phyloP scores from a whole-genome alignment of 2,797 vertebrate species.

The Poecilia picta region DNA sequence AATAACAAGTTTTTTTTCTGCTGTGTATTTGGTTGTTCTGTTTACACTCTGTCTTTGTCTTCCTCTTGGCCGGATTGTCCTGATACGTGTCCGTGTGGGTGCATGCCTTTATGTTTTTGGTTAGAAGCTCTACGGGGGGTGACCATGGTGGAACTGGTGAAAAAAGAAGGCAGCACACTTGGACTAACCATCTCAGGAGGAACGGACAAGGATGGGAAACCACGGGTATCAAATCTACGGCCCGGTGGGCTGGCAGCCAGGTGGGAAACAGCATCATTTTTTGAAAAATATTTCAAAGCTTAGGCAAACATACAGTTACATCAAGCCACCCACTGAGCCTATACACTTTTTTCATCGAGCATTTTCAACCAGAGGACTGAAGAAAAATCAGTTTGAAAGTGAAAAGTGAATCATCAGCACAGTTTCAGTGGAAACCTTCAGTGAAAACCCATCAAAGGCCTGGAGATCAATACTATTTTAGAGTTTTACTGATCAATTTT shows the following conservation, averaged over 20 bases:
- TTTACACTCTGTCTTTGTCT: conserved; percentile 19
- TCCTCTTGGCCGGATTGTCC: conserved; percentile 2
- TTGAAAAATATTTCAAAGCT: neutral
- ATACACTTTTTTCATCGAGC: neutral
- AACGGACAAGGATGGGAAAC: conserved; percentile 96
- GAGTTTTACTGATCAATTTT: neutral
- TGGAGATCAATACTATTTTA: neutral
- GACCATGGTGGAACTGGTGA: conserved; percentile 94
- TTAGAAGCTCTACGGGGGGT: conserved; percentile 95
- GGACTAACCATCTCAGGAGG: conserved; percentile 97
- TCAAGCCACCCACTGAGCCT: neutral
- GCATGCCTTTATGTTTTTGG: conserved; percentile 66
- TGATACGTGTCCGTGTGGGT: conserved; percentile 42
- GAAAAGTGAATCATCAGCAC: neutral
- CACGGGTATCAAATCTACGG: conserved; percentile 93
- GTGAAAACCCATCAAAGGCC: neutral
- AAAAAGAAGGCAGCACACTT: conserved; percentile 95
- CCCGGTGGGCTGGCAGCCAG: conserved; percentile 94
- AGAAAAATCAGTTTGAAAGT: neutral
- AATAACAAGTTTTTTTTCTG: conserved; percentile 54
- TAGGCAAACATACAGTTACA: neutral
- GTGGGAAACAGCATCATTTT: conserved; percentile 68
- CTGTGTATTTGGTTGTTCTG: conserved; percentile 41
- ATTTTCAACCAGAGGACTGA: neutral
- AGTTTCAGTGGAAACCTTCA: neutral